phyloP scores from a whole-genome alignment of 2,113 vertebrate species.

The Probosciger aterrimus region DNA sequence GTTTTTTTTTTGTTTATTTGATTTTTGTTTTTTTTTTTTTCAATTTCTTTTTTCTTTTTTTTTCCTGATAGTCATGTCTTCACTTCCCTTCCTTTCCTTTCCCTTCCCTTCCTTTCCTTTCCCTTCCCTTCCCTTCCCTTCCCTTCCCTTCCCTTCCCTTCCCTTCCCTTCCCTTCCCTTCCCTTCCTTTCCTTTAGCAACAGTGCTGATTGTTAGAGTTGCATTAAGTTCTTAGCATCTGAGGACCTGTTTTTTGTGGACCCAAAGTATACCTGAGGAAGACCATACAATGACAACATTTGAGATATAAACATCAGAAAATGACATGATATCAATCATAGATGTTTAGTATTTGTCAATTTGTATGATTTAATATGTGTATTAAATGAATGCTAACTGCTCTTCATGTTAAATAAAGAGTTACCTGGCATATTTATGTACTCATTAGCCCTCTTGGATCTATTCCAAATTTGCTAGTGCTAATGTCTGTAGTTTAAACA shows the following conservation, averaged over 20 bases:
- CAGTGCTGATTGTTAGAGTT: background rate
- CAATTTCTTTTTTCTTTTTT: background rate
- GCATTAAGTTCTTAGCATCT: background rate
- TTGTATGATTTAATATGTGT: background rate
- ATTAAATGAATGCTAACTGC: background rate
- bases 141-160: too few relatives aligned
- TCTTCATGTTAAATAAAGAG: background rate
- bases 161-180: background rate
- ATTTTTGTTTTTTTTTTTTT: background rate
- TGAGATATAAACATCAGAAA: background rate
- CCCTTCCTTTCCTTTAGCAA: background rate
- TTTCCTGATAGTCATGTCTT: background rate
- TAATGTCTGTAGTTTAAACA: background rate
- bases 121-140: too few relatives aligned
- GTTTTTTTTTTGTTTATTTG: too few relatives aligned
- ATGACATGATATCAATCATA: background rate
- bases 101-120: background rate
- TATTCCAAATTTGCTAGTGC: background rate
- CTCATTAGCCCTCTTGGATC: background rate
- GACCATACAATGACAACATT: background rate
- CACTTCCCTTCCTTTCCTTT: too few relatives aligned
- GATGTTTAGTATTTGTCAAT: background rate
- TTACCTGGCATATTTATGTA: background rate
- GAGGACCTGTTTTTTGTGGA: background rate
- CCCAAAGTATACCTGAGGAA: background rate